phyloP scores from a whole-genome alignment of 2,113 vertebrate species.

The Syrrhaptes paradoxus region DNA sequence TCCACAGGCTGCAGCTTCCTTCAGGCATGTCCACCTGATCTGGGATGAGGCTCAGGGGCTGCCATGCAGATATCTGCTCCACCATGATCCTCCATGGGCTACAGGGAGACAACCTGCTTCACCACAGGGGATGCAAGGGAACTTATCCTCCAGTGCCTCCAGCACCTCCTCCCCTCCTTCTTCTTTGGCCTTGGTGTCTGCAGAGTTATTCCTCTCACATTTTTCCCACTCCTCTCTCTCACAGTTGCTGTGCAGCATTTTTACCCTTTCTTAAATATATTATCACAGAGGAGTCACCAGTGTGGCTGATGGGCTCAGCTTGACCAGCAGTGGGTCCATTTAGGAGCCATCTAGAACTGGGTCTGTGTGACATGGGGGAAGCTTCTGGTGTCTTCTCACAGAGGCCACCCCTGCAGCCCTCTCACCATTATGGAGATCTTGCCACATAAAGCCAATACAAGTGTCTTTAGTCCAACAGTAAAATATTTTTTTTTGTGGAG shows the following conservation, averaged over 20 bases:
- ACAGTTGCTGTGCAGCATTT: not conserved
- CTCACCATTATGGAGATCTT: not conserved
- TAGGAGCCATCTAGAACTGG: not conserved
- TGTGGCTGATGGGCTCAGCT: not conserved
- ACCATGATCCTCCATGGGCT: not conserved
- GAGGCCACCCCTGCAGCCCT: rapidly evolving
- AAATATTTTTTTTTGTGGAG: not conserved
- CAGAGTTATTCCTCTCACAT: not conserved
- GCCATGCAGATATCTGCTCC: too few relatives aligned
- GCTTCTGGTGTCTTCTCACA: not conserved
- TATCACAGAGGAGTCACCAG: not conserved
- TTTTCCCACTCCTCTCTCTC: not conserved
- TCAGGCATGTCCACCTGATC: too few relatives aligned
- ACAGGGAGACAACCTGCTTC: not conserved
- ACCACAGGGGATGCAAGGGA: not conserved
- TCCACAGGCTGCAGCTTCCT: too few relatives aligned
- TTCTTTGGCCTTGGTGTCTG: not conserved
- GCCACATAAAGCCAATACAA: not conserved
- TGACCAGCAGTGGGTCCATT: not conserved
- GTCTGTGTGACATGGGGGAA: too few relatives aligned
- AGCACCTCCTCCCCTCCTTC: not conserved
- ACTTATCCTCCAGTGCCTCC: not conserved
- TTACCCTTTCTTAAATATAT: not conserved
- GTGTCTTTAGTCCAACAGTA: not conserved
- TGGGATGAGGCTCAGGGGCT: too few relatives aligned